These are phyloP conservation scores for Xenopus laevis DNA, from an alignment of 2,113 vertebrate genomes.

Conservation along the genomic window DNA sequence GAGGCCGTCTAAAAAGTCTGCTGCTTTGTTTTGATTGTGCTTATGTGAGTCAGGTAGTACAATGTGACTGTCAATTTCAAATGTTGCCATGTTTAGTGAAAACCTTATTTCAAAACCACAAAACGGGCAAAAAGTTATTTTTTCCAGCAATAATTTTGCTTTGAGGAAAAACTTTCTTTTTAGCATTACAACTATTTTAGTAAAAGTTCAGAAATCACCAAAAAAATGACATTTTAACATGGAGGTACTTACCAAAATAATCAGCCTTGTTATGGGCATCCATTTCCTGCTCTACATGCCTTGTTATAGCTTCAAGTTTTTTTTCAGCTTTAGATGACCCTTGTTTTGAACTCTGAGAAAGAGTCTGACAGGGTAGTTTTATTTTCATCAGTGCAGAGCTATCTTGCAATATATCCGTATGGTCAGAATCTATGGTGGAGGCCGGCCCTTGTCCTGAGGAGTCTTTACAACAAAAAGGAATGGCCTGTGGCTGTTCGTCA, in stretches of 20 bases:
- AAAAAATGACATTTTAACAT: not conserved
- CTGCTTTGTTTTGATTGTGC: no score
- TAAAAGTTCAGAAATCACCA: no score
- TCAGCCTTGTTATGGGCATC: constrained; percentile 83
- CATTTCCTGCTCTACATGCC: constrained; percentile 90
- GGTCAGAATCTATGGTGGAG: constrained; percentile 14
- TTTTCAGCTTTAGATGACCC: constrained; percentile 76
- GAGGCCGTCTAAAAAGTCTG: no score
- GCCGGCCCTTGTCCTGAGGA: constrained; percentile 35
- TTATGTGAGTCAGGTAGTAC: no score
- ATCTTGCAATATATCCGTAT: constrained; percentile 49
- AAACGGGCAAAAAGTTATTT: no score
- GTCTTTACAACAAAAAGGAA: constrained; percentile 43
- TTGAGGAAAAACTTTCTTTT: no score
- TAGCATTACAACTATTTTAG: no score
- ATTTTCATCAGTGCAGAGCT: constrained; percentile 55
- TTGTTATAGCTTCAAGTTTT: constrained; percentile 87
- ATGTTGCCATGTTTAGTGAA: no score
- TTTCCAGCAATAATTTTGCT: no score
- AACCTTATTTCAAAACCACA: no score
- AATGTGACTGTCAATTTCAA: no score
- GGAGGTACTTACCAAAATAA: constrained; percentile 84
- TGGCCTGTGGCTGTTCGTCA: rapidly evolving
- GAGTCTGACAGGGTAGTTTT: constrained; percentile 73
- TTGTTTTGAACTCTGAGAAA: constrained; percentile 61